Evolutionary conservation across 2,888 invertebrate genomes (phyloP).

Genomic region (Thereva nobilitata): DNA sequence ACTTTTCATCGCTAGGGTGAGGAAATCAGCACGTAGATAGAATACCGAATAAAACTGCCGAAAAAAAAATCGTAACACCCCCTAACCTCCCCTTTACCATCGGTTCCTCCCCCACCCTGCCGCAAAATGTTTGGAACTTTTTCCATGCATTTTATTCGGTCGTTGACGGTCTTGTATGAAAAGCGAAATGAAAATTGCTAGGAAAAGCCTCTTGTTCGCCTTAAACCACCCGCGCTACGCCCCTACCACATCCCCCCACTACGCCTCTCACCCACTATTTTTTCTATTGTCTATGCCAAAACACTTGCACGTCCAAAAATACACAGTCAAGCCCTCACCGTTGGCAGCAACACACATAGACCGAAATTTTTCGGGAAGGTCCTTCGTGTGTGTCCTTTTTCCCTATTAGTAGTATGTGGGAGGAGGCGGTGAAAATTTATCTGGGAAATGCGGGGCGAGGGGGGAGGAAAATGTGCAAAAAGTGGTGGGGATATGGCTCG

Average conservation of each 20-base stretch:
- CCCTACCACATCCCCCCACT: no score
- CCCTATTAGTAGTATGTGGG: no score
- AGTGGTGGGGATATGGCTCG: slow-evolving; percentile 15
- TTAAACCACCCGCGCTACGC: no score
- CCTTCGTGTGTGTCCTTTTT: no score
- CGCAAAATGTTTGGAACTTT: slow-evolving; percentile 8
- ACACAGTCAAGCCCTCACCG: no score
- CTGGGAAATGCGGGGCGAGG: no score
- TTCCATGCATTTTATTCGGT: not conserved
- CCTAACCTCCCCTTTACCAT: not conserved
- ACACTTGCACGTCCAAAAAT: slow-evolving; percentile 14
- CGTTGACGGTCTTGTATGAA: not conserved
- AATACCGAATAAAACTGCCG: not conserved
- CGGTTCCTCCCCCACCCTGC: not conserved
- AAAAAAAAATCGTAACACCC: slow-evolving; percentile 1
- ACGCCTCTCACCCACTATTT: not conserved
- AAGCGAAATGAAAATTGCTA: slow-evolving; percentile 19
- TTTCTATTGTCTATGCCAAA: slow-evolving; percentile 20
- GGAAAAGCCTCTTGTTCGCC: slow-evolving; percentile 1
- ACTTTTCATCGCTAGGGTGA: not conserved
- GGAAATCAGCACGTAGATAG: no score
- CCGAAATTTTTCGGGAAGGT: no score
- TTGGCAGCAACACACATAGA: no score
- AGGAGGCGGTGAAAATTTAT: slow-evolving; percentile 5
- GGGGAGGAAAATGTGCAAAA: no score